Conservation (phyloP, 1,140 invertebrate genomes). For the Polypedilum pembai region DNA sequence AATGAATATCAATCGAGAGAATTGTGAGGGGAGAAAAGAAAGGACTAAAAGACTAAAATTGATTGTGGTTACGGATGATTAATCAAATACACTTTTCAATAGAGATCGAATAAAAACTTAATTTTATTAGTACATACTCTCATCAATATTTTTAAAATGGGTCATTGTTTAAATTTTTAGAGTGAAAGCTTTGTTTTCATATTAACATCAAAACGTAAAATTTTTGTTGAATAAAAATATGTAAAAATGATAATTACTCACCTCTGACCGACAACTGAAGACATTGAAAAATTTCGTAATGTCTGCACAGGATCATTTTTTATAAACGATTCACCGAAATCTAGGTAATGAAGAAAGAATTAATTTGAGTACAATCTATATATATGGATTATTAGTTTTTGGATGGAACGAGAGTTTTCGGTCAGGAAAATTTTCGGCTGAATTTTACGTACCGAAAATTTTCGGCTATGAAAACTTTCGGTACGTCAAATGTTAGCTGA, state of each 20-base stretch:
- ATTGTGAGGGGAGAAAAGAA: not conserved
- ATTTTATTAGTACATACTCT: too few relatives aligned
- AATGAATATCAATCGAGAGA: not conserved
- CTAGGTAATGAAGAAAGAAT: not conserved
- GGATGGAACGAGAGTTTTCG: too few relatives aligned
- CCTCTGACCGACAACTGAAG: not conserved
- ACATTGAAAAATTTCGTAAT: slow-evolving; percentile 23
- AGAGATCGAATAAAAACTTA: not conserved
- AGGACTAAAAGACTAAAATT: not conserved
- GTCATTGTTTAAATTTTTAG: not conserved
- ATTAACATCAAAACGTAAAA: not conserved
- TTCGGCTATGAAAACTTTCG: too few relatives aligned
- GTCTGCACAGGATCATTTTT: slow-evolving; percentile 20
- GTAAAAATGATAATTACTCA: not conserved
- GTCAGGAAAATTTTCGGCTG: too few relatives aligned
- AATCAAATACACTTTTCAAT: not conserved
- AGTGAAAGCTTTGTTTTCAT: not conserved
- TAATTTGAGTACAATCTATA: too few relatives aligned
- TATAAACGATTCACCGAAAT: slow-evolving; percentile 24
- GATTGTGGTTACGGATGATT: not conserved
- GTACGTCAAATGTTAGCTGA: too few relatives aligned
- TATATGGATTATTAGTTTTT: too few relatives aligned
- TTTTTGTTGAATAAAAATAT: not conserved
- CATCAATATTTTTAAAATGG: not conserved
- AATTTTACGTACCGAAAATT: too few relatives aligned